Base-by-base conservation (phyloP, 2,113 vertebrate species). In the Eudyptes chrysolophus region DNA sequence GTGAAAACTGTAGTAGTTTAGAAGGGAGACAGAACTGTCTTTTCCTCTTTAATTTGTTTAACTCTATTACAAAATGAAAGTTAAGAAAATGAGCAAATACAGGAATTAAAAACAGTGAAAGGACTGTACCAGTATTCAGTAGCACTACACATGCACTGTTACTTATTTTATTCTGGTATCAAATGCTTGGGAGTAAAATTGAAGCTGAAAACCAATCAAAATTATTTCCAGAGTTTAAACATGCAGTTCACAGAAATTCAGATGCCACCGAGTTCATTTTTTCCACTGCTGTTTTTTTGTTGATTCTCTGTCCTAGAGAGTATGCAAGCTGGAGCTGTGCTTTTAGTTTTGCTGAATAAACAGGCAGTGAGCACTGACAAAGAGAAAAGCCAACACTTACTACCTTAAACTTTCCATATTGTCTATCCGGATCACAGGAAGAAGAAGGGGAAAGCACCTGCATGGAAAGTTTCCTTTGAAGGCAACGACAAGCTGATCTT, bases 341-440 rank as follows among this genome's bases (percentile, higher is more conserved):
- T 79, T 95, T 83, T 61, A 57, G 65, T 76, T 89, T 87, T 94
- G 84, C 74, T 85, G 65, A 95, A 79, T 68, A 66, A 74, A 84
- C 52, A 52, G 57, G 81, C 92, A 92, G 87, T 20, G 30, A 93
- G 44, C 52, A 82, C 65, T 93, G 61, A 91, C 52, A 85, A 54
- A 83, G 38, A 44, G 32, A 89, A 94, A 92, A 52, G 26, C 17
- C 89, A 95, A 51, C 89, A 62, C 22, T 89, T 94, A 70, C 94
- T 90, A 83, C 78, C 95, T 92, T 94, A 57, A 94, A 76, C 81
- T 79, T 93, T 44, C 44, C 78, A 85, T 80, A 94, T 71, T 93
- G 75, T 85, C 78, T 96, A 76, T 90, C 81, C n/a, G 0, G 51
- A 71, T 61, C 40, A 82, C 57, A 85, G 80, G 89, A 90, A 94